These are phyloP conservation scores for Nematopogon swammerdamellus DNA, from an alignment of 2,888 invertebrate species.

Conservation along the genomic window DNA sequence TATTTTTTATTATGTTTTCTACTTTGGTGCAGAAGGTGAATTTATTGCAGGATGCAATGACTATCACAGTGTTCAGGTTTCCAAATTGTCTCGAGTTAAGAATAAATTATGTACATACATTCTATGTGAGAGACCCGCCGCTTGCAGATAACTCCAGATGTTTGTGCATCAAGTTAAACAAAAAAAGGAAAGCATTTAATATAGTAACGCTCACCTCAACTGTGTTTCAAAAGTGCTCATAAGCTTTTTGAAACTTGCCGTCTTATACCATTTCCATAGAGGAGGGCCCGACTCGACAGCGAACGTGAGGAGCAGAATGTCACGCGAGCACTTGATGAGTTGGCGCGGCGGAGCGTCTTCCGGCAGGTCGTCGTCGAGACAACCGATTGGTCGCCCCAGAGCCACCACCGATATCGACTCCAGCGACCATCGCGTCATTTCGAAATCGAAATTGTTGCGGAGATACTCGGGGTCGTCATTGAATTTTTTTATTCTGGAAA, in stretches of 20 bases:
- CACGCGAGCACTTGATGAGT: conserved; percentile 27
- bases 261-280: conserved; percentile 27
- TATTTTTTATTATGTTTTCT: no score
- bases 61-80: no score
- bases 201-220: conserved; percentile 36
- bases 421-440: conserved; percentile 61
- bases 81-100: no score
- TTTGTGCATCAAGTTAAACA: no score
- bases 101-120: no score
- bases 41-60: no score
- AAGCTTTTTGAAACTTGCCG: conserved; percentile 29
- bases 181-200: no score
- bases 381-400: conserved; percentile 34
- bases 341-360: conserved; percentile 28
- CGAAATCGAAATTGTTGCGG: conserved; percentile 39
- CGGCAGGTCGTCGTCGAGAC: conserved; percentile 23
- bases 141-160: no score
- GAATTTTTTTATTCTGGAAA: conserved; percentile 29
- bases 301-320: conserved; percentile 24
- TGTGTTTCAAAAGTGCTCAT: conserved; percentile 30
- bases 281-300: conserved; percentile 29
- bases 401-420: conserved; percentile 49
- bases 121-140: no score
- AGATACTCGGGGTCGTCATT: conserved; percentile 26
- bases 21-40: no score